Evolutionary conservation across 2,113 vertebrate genomes (phyloP).

Genomic region (Myodes glareolus): DNA sequence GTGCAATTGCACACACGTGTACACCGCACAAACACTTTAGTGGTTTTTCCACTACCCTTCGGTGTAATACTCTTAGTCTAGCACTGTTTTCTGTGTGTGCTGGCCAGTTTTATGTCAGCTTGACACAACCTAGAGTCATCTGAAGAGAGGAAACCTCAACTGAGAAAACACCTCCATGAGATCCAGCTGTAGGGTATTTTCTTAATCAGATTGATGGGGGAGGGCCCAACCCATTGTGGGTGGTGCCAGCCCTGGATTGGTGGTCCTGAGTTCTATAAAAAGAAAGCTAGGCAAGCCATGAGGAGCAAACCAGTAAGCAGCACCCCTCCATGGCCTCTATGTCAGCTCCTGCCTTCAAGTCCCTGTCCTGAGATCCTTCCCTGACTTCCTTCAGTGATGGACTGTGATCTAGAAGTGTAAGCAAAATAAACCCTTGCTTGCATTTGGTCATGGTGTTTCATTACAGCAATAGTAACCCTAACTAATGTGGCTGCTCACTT

Average conservation of each 20-base stretch:
- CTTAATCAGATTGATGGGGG: neutral
- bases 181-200: neutral
- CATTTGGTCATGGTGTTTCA: no score
- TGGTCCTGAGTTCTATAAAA: no score
- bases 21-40: neutral
- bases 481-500: accelerated
- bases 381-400: neutral
- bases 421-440: neutral
- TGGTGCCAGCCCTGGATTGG: no score
- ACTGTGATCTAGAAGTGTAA: neutral
- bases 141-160: neutral
- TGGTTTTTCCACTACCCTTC: neutral
- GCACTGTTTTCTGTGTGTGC: neutral
- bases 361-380: neutral
- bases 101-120: neutral
- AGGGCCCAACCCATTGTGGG: neutral
- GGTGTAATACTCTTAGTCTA: neutral
- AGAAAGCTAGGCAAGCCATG: no score
- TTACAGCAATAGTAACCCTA: neutral
- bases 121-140: neutral
- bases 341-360: neutral
- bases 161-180: neutral
- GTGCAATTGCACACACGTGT: neutral
- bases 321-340: no score
- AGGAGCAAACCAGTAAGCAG: no score